Conservation (phyloP, 2,113 vertebrate species). For the Phaethon lepturus region DNA sequence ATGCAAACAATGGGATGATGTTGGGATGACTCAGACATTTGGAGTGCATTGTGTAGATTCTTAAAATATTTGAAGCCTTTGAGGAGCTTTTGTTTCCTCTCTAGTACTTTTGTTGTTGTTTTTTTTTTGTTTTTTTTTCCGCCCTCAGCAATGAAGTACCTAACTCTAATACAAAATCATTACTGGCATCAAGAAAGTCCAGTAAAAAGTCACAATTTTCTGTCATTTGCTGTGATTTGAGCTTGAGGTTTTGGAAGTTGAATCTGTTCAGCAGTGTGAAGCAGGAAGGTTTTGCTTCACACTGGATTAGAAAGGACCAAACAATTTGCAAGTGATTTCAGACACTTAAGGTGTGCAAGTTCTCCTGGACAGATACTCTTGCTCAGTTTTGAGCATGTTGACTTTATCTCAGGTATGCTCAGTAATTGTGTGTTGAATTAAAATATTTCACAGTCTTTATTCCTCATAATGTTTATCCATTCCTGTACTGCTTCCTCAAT, state of each 20-base stretch:
- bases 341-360: background rate
- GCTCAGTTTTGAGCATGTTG: background rate
- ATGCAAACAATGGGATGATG: background rate
- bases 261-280: background rate
- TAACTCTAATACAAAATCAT: background rate
- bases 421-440: background rate
- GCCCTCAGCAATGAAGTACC: background rate
- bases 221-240: background rate
- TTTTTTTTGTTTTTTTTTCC: background rate
- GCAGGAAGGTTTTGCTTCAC: background rate
- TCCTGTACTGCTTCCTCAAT: background rate
- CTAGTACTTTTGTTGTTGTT: background rate
- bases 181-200: background rate
- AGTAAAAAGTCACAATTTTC: background rate
- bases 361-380: background rate
- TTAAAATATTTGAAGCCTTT: background rate
- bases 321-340: background rate
- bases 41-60: background rate
- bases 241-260: background rate
- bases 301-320: background rate
- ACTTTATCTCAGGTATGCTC: background rate
- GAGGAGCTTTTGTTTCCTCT: conserved; percentile 3
- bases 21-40: background rate
- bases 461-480: background rate
- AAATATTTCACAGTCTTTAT: background rate